Conservation (phyloP, 2,888 invertebrate genomes). For the Cheilosia vernalis region DNA sequence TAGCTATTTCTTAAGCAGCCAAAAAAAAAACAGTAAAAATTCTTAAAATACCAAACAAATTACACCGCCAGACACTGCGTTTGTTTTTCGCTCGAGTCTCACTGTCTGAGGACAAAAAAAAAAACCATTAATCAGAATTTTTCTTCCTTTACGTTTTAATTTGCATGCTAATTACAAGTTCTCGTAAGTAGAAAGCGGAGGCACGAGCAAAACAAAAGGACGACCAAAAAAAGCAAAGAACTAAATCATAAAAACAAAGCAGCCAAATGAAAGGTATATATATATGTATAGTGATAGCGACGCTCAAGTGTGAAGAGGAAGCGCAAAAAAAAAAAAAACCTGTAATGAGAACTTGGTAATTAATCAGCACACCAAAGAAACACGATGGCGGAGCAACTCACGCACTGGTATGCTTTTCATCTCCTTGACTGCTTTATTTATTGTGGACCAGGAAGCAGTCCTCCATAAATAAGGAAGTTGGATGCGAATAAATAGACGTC, state of each 20-base stretch:
- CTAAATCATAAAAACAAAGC: slow-evolving; percentile 58
- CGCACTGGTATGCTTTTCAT: slow-evolving; percentile 22
- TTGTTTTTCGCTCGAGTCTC: neutral
- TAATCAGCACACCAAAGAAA: slow-evolving; percentile 51
- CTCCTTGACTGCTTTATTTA: neutral
- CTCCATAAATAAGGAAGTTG: slow-evolving; percentile 20
- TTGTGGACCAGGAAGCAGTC: slow-evolving; percentile 19
- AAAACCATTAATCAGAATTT: slow-evolving; percentile 46
- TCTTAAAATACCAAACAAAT: neutral
- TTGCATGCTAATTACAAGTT: slow-evolving; percentile 65
- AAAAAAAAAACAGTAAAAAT: neutral
- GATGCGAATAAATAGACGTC: slow-evolving; percentile 24
- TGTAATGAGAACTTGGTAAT: slow-evolving; percentile 61
- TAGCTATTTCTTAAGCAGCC: neutral
- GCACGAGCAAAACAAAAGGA: slow-evolving; percentile 22
- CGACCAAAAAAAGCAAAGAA: slow-evolving; percentile 5
- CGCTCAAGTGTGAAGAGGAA: no score
- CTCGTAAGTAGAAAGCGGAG: slow-evolving; percentile 8
- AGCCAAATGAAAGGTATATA: neutral
- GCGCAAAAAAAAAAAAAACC: slow-evolving; percentile 13
- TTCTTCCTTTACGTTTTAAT: slow-evolving; percentile 54
- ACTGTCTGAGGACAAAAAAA: slow-evolving; percentile 9
- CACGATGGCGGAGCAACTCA: slow-evolving; percentile 17
- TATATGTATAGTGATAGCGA: no score
- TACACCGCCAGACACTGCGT: neutral